Conservation (phyloP, 2,888 invertebrate genomes). For the Sarcophaga subvicina region DNA sequence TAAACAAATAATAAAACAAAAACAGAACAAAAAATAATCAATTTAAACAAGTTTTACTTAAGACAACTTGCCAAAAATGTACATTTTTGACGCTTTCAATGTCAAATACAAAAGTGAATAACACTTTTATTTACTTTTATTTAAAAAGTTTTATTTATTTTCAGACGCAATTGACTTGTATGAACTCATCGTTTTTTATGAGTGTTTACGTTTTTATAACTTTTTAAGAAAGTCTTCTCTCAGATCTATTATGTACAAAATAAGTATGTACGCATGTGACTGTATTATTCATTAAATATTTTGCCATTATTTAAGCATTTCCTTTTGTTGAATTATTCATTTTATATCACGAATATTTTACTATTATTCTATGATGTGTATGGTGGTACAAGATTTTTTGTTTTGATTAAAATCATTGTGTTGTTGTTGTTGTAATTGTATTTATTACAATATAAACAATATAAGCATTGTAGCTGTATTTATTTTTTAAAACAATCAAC, state of each 20-base stretch:
- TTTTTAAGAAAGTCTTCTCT: slow-evolving; percentile 2
- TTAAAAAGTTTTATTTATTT: neutral
- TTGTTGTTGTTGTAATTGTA: neutral
- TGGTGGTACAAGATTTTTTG: slow-evolving; percentile 2
- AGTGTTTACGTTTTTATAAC: slow-evolving; percentile 3
- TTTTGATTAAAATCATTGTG: slow-evolving; percentile 35
- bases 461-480: slow-evolving; percentile 44
- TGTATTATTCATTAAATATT: slow-evolving; percentile 22
- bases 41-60: slow-evolving; percentile 33
- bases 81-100: slow-evolving; percentile 59
- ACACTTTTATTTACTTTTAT: neutral
- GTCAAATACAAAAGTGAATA: slow-evolving; percentile 53
- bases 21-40: neutral
- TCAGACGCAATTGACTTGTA: neutral
- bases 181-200: slow-evolving; percentile 41
- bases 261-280: neutral
- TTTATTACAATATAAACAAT: neutral
- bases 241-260: neutral
- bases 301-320: slow-evolving; percentile 18
- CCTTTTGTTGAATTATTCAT: slow-evolving; percentile 11
- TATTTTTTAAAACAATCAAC: slow-evolving; percentile 40
- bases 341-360: slow-evolving; percentile 12
- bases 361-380: neutral
- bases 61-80: slow-evolving; percentile 46
- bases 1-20: slow-evolving; percentile 23